Evolutionary conservation across 2,888 invertebrate species (phyloP), one percentile per base, ranked within the genome.

Genomic region (Tubulanus polymorphus): DNA sequence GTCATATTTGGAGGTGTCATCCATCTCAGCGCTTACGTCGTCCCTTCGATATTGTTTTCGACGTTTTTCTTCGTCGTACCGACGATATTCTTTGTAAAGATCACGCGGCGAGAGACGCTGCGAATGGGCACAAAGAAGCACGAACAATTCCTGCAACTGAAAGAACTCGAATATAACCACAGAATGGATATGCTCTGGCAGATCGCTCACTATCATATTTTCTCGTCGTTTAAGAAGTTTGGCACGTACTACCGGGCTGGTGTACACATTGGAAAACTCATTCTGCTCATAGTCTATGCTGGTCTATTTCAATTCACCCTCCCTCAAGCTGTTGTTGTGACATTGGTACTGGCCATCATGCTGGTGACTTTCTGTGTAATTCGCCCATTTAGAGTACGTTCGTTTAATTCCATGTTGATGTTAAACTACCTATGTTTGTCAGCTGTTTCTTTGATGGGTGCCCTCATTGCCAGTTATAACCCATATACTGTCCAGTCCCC

Each of bases 121-220:
- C 63, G 65, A 5, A 62, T 67, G 25, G 65, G 66, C n/a, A 26
- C 61, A 1, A 59, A 68, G 26, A 66, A 70, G 35, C 73, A 76
- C 48, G 72, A 75, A 45, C 64, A 66, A 5, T 72, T 68, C 56
- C 57, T 76, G n/a, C 67, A 72, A 45, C 58, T 75, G 54, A 74
- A 74, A 54, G 74, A 75, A 62, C 67, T 66, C 15, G 74, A 75
- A 51, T 75, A 73, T 54, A 67, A 71, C 55, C 65, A 72, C 25
- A 74, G 74, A 25, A 58, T 75, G 37, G 72, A 75, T 53, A 60
- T 69, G 50, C 53, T 67, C n/a, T 75, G 72, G 70, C 59, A 70
- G 15, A 62, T 68, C 28, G 65, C 63, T 29, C 63, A 68, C 45
- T 70, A 70, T 56, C 70, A 71, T 60, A 58, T 72, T 5, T 75